These are phyloP conservation scores for Dicerorhinus sumatrensis DNA, from an alignment of 2,113 vertebrate species.

Conservation along the genomic window DNA sequence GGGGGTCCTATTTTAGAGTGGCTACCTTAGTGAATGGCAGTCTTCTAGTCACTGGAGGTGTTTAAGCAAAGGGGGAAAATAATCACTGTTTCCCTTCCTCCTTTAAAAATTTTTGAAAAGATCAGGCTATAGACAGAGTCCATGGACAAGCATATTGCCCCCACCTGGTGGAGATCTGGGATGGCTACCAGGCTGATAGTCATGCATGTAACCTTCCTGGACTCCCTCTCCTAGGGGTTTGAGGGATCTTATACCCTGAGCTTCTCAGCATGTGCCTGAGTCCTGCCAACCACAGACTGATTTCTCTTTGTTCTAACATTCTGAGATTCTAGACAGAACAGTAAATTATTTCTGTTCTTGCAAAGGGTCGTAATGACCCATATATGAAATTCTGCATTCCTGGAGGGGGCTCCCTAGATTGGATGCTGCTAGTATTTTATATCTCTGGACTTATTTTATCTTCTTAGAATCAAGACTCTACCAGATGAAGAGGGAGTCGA, in stretches of 20 bases:
- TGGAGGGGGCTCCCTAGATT: neutral
- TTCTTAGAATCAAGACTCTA: constrained; percentile 70
- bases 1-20: neutral
- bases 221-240: neutral
- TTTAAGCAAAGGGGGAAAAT: neutral
- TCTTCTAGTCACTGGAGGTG: neutral
- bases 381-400: constrained; percentile 72
- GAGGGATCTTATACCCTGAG: neutral
- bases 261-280: constrained; percentile 42
- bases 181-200: neutral
- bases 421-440: neutral
- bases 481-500: constrained; percentile 47
- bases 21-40: neutral
- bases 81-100: neutral
- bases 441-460: constrained; percentile 77
- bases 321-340: constrained; percentile 46
- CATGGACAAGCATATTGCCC: neutral
- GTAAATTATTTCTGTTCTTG: constrained; percentile 74
- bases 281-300: constrained; percentile 10
- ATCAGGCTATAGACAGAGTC: neutral
- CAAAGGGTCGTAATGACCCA: constrained; percentile 64
- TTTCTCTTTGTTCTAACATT: constrained; percentile 59
- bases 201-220: neutral
- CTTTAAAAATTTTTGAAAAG: neutral
- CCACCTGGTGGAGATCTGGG: neutral